phyloP scores from a whole-genome alignment of 92 coral and sea anemone genomes.

The Meandrina meandrites region DNA sequence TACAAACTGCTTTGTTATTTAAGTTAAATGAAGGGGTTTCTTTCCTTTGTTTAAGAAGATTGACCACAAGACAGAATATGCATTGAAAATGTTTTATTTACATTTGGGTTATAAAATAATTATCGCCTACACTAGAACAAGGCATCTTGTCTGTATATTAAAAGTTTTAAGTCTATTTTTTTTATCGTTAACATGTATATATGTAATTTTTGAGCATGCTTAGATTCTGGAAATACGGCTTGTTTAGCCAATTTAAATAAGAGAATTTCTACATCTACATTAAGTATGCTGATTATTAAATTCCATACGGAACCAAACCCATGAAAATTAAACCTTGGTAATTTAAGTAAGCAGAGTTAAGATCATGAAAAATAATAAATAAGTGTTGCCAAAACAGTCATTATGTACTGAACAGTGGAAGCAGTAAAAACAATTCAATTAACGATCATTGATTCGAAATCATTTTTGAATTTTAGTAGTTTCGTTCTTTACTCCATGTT shows the following conservation, averaged over 20 bases:
- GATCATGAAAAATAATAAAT: background rate
- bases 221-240: background rate
- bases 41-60: background rate
- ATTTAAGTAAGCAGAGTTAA: too few relatives aligned
- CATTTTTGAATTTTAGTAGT: background rate
- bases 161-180: background rate
- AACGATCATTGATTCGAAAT: background rate
- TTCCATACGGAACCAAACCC: background rate
- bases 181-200: background rate
- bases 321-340: background rate
- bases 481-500: background rate
- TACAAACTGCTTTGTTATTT: too few relatives aligned
- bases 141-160: background rate
- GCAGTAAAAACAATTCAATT: background rate
- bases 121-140: background rate
- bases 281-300: too few relatives aligned
- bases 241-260: background rate
- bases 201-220: background rate
- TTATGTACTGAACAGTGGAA: background rate
- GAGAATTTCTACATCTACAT: background rate
- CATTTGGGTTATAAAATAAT: background rate
- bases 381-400: background rate
- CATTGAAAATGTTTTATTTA: conserved; percentile 4
- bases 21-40: background rate
- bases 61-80: background rate